phyloP scores from a whole-genome alignment of 2,888 invertebrate genomes.

The Drosophila recens region DNA sequence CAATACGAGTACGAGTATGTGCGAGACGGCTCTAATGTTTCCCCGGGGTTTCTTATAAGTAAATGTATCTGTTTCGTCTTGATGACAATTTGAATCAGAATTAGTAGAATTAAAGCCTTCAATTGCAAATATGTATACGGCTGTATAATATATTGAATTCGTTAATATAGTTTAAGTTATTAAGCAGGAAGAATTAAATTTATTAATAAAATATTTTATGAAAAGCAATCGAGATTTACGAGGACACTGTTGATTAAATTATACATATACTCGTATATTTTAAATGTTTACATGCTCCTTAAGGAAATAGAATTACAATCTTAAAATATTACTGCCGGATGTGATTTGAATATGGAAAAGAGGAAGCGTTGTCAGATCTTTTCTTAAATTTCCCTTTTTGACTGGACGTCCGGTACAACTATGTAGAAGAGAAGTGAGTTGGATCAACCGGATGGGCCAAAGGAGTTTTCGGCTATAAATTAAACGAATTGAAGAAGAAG shows the following conservation, averaged over 20 bases:
- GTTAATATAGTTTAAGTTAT: too few relatives aligned
- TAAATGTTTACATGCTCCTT: neutral
- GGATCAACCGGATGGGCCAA: conserved; percentile 54
- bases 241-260: too few relatives aligned
- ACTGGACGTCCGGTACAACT: conserved; percentile 56
- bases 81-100: conserved; percentile 12
- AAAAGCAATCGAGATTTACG: too few relatives aligned
- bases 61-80: conserved; percentile 5
- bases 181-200: neutral
- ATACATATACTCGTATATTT: too few relatives aligned
- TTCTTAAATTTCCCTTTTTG: conserved; percentile 35
- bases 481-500: conserved; percentile 76
- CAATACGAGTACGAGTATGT: conserved; percentile 41
- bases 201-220: too few relatives aligned
- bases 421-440: conserved; percentile 44
- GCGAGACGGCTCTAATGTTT: conserved; percentile 54
- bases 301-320: neutral
- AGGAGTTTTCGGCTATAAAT: conserved; percentile 79
- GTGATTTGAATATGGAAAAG: conserved; percentile 62
- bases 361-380: conserved; percentile 26
- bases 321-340: conserved; percentile 43
- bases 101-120: neutral
- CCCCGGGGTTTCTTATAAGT: conserved; percentile 1
- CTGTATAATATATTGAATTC: too few relatives aligned
- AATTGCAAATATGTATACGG: neutral